Percentiles rank a stretch among this genome's conserved stretches.
These are phyloP conservation scores for Calycopis cecrops DNA, from an alignment of 1,140 invertebrate genomes.

Conservation along the genomic window DNA sequence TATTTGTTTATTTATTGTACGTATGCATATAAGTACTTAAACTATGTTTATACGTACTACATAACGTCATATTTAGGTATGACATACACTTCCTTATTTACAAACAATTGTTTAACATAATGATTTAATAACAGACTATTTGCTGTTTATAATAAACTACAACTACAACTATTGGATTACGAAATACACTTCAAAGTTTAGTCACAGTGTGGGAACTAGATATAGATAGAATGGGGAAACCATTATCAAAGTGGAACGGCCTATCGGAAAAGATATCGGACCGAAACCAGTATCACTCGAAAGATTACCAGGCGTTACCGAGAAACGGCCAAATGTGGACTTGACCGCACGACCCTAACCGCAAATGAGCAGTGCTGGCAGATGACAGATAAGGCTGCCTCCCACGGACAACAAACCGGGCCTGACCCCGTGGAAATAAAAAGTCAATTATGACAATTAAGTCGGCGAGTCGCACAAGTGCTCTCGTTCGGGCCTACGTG, in stretches of 20 bases:
- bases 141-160: no score
- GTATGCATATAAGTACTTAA: no score
- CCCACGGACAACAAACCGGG: slow-evolving; percentile 48
- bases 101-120: no score
- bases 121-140: no score
- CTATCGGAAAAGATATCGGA: slow-evolving; percentile 1
- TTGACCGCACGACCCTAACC: slow-evolving; percentile 39
- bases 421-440: slow-evolving; percentile 57
- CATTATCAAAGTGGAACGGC: not conserved
- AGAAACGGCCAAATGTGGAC: slow-evolving; percentile 30
- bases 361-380: slow-evolving; percentile 50
- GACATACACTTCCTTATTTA: no score
- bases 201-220: slow-evolving; percentile 2
- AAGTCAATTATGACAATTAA: slow-evolving; percentile 45
- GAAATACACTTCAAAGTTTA: no score
- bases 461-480: not conserved
- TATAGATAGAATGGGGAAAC: not conserved
- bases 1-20: no score
- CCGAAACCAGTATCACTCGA: not conserved
- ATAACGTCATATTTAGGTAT: no score
- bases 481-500: slow-evolving; percentile 32
- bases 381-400: slow-evolving; percentile 61
- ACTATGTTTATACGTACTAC: no score
- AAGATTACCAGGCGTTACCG: not conserved
- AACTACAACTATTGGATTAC: no score